phyloP scores from a whole-genome alignment of 2,888 invertebrate genomes.

The Heliconius charithonia region DNA sequence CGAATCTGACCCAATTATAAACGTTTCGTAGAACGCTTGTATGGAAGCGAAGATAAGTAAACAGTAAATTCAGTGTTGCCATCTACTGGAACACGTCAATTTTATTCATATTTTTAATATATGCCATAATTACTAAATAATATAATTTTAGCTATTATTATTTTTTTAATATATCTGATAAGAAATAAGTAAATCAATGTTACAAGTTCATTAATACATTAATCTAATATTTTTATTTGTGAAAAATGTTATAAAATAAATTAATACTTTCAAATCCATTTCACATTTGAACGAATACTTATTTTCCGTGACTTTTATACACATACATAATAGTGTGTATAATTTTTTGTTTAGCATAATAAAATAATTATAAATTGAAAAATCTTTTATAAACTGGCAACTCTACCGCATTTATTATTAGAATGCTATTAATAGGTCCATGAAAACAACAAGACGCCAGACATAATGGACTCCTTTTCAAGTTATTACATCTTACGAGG shows the following conservation, averaged over 20 bases:
- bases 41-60: slow-evolving; percentile 41
- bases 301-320: too few species aligned
- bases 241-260: too few species aligned
- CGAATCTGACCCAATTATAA: slow-evolving; percentile 61
- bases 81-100: neutral
- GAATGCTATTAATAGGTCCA: slow-evolving; percentile 68
- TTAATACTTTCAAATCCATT: too few species aligned
- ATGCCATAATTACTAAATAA: neutral
- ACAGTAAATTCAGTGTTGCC: slow-evolving; percentile 35
- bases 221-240: too few species aligned
- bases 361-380: neutral
- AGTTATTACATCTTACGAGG: slow-evolving; percentile 38
- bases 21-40: slow-evolving; percentile 48
- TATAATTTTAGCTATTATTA: too few species aligned
- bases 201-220: too few species aligned
- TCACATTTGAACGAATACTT: too few species aligned
- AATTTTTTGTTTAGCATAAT: too few species aligned
- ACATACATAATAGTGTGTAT: too few species aligned
- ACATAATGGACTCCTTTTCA: slow-evolving; percentile 39
- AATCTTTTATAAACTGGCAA: slow-evolving; percentile 34
- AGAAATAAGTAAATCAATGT: neutral
- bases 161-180: too few species aligned
- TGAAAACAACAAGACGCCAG: slow-evolving; percentile 57
- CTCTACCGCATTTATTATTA: slow-evolving; percentile 54
- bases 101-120: neutral